These are phyloP conservation scores for Pomatostomus ruficeps DNA, from an alignment of 2,113 vertebrate species.

Conservation along the genomic window DNA sequence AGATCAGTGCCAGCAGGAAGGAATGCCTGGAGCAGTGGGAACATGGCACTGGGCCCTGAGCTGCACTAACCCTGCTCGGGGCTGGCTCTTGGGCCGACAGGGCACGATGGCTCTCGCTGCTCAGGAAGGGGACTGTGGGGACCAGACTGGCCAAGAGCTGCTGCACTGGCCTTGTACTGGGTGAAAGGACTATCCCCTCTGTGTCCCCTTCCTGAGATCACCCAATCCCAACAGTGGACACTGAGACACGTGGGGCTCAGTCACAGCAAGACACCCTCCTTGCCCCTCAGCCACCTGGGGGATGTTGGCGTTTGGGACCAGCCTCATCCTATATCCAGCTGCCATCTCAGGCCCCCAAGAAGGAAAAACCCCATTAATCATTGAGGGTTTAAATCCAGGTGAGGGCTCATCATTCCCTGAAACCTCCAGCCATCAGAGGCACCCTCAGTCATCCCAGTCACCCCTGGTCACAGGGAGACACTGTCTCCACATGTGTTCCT, in stretches of 20 bases:
- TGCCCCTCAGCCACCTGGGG: not conserved
- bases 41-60: not conserved
- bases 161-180: not conserved
- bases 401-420: not conserved
- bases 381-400: not conserved
- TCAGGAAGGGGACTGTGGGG: fast-evolving
- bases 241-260: not conserved
- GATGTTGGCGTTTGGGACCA: not conserved
- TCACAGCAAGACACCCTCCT: not conserved
- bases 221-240: not conserved
- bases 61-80: not conserved
- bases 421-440: not conserved
- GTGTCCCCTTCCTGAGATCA: not conserved
- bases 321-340: not conserved
- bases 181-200: not conserved
- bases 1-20: not conserved
- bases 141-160: not conserved
- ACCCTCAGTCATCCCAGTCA: not conserved
- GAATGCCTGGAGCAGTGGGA: not conserved
- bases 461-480: not conserved
- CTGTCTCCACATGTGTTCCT: not conserved
- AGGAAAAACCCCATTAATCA: not conserved
- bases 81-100: not conserved
- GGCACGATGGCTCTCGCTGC: not conserved
- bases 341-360: no score